Evolutionary conservation across 2,888 invertebrate genomes (phyloP), one percentile per base, ranked within the genome.

Genomic region (Blastobasis adustella): DNA sequence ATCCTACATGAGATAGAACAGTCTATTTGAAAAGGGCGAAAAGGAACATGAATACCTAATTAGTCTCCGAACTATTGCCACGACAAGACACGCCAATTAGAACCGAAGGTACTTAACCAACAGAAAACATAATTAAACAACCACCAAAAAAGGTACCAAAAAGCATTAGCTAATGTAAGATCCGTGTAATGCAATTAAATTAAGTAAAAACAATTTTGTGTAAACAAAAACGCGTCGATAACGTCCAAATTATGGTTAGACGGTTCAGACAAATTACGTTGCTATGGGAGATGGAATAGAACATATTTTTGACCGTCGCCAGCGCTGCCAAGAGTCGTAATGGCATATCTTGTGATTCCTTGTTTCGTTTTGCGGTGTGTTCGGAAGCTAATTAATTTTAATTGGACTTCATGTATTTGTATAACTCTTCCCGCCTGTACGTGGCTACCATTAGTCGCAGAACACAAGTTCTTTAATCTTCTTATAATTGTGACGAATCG

Each of bases 311-410:
- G 40, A 36, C 23, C 42, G 41, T 48, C 41, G 10, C 37, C 10
- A n/a, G 37, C 41, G 10, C 6, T 41, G 45, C 38, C 59, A 71
- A 71, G 76, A 80, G 79, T 76, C 71, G 70, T 66, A 67, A 73
- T 76, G 74, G 79, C 79, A 79, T 82, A 80, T 79, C 76, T 23
- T 73, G 73, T 80, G 80, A 82, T 82, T 83, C 83, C 82, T 82
- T 78, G 73, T 82, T 75, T 79, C 71, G 73, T 74, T 71, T 73
- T 73, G 75, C 74, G 69, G 71, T 75, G 76, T 79, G 76, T 84
- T 80, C 82, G 71, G 80, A 70, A 74, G 76, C 82, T 85, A 85
- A 85, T 85, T 85, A 85, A 84, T 85, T 85, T 85, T 85, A 85
- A 85, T 85, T 85, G 84, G 83, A 68, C 71, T 63, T 23, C 23